phyloP scores from a whole-genome alignment of 2,113 vertebrate genomes.

The Taurulus bubalis region DNA sequence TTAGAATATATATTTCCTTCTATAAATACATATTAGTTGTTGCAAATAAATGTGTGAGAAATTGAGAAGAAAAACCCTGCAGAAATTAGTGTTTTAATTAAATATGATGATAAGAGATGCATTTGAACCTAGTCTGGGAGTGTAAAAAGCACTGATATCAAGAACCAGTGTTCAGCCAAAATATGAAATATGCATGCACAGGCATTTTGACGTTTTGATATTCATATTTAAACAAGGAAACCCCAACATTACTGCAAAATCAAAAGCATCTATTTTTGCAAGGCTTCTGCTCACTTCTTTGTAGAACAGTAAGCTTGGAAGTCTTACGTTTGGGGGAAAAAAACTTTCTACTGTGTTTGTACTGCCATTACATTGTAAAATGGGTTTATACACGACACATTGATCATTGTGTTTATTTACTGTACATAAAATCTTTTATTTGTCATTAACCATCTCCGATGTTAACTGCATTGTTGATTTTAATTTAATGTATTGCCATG shows the following conservation, averaged over 20 bases:
- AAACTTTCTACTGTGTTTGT: conserved; percentile 62
- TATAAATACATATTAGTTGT: conserved; percentile 14
- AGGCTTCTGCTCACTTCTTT: conserved; percentile 52
- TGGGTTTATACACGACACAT: conserved; percentile 37
- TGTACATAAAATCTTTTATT: conserved; percentile 52
- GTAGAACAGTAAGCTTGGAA: conserved; percentile 23
- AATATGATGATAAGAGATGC: conserved; percentile 23
- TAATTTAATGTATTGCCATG: conserved; percentile 32
- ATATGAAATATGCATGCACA: conserved; percentile 51
- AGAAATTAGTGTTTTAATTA: conserved; percentile 9
- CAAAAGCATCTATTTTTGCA: conserved; percentile 68
- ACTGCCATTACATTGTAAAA: conserved; percentile 39
- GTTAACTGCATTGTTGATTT: conserved; percentile 33
- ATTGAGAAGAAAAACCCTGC: neutral
- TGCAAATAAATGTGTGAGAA: conserved; percentile 24
- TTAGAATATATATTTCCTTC: conserved; percentile 9
- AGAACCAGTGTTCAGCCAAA: conserved; percentile 27
- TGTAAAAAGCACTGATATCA: conserved; percentile 29
- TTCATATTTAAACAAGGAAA: conserved; percentile 55
- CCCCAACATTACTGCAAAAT: conserved; percentile 38
- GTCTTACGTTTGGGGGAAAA: conserved; percentile 38
- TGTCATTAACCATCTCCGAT: conserved; percentile 36
- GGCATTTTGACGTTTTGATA: conserved; percentile 52
- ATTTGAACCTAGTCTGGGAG: conserved; percentile 14
- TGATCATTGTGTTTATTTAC: conserved; percentile 23